phyloP scores from a whole-genome alignment of 2,113 vertebrate species.

The Lamprologus ornatipinnis region DNA sequence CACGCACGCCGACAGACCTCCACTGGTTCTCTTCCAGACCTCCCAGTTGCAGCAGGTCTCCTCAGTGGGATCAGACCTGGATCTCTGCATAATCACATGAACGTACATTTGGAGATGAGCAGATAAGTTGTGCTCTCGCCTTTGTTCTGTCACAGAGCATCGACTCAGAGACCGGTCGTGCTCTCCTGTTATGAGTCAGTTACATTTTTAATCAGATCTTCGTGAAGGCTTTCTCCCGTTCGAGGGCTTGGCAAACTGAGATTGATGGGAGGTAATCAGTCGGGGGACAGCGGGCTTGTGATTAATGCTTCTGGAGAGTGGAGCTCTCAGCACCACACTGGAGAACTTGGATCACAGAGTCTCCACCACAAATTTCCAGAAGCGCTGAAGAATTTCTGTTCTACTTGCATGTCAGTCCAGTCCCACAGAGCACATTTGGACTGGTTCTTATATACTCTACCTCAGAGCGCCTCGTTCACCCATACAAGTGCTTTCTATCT shows the following conservation, averaged over 20 bases:
- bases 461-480: not conserved
- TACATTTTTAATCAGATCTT: constrained; percentile 70
- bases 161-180: constrained; percentile 25
- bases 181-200: constrained; percentile 61
- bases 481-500: not conserved
- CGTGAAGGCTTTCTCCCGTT: constrained; percentile 51
- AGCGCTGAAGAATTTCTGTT: not conserved
- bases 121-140: constrained; percentile 31
- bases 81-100: constrained; percentile 6
- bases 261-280: constrained; percentile 66
- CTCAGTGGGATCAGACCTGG: not conserved
- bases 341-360: not conserved
- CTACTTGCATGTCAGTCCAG: not conserved
- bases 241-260: constrained; percentile 48
- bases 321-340: constrained; percentile 11
- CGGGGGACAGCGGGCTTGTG: constrained; percentile 48
- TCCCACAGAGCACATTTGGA: not conserved
- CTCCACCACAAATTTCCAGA: not conserved
- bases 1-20: not conserved
- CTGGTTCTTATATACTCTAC: not conserved
- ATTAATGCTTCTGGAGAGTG: constrained; percentile 49
- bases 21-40: not conserved
- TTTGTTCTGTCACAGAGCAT: not conserved
- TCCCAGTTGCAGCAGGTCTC: not conserved
- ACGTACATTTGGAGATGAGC: constrained; percentile 23